These are phyloP conservation scores for Trogon melanurus DNA, from an alignment of 2,113 vertebrate genomes.

Conservation along the genomic window DNA sequence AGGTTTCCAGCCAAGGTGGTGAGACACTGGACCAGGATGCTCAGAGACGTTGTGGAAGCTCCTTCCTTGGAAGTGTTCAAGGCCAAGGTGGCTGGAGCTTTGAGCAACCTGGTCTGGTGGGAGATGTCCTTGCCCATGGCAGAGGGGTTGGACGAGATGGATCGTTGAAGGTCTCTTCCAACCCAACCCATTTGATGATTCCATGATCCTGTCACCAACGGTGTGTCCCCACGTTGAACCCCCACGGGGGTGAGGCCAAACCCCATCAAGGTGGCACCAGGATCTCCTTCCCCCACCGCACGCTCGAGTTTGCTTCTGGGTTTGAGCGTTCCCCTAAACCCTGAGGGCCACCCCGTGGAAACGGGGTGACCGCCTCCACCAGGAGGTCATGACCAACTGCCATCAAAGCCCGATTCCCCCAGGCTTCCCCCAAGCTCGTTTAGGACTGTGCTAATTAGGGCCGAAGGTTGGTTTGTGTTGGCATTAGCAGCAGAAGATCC, in stretches of 20 bases:
- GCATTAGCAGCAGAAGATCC: neutral
- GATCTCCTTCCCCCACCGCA: neutral
- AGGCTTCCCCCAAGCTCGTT: neutral
- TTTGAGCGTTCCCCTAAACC: neutral
- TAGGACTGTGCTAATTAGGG: neutral
- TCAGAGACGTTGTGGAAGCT: neutral
- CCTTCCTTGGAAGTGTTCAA: neutral
- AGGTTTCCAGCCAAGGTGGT: neutral
- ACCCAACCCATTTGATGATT: neutral
- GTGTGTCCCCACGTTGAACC: neutral
- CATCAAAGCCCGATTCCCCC: accelerated
- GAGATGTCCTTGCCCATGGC: neutral
- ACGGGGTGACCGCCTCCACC: neutral
- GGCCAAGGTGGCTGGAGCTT: accelerated
- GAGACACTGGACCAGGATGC: neutral
- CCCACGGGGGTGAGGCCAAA: accelerated
- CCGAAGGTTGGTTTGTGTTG: neutral
- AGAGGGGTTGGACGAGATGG: accelerated
- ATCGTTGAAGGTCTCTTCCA: neutral
- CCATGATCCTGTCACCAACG: accelerated
- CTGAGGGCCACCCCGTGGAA: neutral
- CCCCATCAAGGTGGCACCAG: neutral
- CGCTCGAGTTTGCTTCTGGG: neutral
- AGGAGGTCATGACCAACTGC: neutral
- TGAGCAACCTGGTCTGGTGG: accelerated